Evolutionary conservation across 2,888 invertebrate genomes (phyloP), one percentile per base, ranked within the genome.

Genomic region (Pocota personata): DNA sequence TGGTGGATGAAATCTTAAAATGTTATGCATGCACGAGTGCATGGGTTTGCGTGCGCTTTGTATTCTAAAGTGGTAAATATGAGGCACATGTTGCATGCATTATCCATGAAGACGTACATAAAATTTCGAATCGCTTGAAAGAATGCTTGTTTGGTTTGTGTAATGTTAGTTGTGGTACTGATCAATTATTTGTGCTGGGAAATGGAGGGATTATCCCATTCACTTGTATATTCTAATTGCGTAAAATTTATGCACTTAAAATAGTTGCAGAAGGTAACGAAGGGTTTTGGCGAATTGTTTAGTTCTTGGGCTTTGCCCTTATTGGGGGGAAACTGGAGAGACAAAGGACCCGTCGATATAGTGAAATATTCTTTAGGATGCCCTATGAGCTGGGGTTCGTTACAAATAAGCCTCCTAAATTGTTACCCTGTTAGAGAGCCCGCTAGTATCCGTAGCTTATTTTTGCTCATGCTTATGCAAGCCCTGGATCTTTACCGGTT

Each of bases 21-120:
- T 27, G n/a, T 62, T 64, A 75, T 75, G 67, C 79, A 73, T 72
- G 78, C 83, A 78, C 67, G 46, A 66, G 52, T 62, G 66, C 40
- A 71, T 64, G 35, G 30, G 46, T 58, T 73, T 76, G 71, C 82
- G 75, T 80, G 84, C 43, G 48, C 57, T 69, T 84, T 64, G 62
- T 37, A 67, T 52, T 60, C 21, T 19, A 12, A 67, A 69, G 79
- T 77, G 77, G 77, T 58, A 50, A 66, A 64, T 71, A 64, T 77
- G 57, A 57, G 71, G 77, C 82, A 82, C 77, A 82, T 82, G 82
- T 82, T 82, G 78, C 66, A 78, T 83, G 72, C 72, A 78, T 78
- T 71, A 62, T 58, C 50, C 71, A 77, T 82, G 71, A 77, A 58
- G 62, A 50, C 35, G 19, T 24, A 30, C 43, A 46, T 48, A 46